These are phyloP conservation scores for Hafferia zeledoni DNA, from an alignment of 2,797 vertebrate genomes.

Conservation along the genomic window DNA sequence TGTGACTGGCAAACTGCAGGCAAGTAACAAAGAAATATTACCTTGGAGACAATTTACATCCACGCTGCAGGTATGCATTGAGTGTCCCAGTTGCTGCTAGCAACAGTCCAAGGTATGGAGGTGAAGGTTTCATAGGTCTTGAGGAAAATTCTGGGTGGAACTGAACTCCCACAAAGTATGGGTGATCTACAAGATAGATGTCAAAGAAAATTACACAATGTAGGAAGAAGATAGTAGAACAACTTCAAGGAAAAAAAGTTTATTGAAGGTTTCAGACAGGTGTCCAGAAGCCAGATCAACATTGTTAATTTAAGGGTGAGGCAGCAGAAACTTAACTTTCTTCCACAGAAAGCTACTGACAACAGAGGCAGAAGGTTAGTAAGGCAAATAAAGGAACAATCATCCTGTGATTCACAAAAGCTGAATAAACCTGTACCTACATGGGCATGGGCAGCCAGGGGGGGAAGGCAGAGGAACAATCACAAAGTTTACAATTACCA, in stretches of 20 bases:
- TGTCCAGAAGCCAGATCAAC: neutral
- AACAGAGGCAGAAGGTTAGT: neutral
- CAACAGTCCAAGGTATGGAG: constrained; percentile 80
- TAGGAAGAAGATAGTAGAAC: neutral
- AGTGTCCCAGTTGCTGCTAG: constrained; percentile 81
- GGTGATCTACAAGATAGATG: constrained; percentile 75
- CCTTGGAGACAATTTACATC: constrained; percentile 78
- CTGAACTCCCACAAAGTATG: constrained; percentile 83
- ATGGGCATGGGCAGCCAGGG: rapidly evolving
- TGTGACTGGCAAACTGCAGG: neutral
- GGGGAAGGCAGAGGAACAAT: neutral
- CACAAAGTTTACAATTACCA: neutral
- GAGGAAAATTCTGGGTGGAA: constrained; percentile 85
- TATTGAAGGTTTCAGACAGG: neutral
- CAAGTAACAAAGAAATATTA: constrained; percentile 51
- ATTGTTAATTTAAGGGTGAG: neutral
- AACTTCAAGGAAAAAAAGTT: neutral
- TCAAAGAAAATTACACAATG: neutral
- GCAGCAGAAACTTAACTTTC: neutral
- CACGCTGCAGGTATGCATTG: constrained; percentile 71
- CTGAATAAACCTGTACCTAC: neutral
- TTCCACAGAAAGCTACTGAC: neutral
- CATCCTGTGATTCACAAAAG: neutral
- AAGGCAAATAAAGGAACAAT: neutral
- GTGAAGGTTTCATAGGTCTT: constrained; percentile 84